phyloP scores from a whole-genome alignment of 2,888 invertebrate species.

The Escarpia spicata region DNA sequence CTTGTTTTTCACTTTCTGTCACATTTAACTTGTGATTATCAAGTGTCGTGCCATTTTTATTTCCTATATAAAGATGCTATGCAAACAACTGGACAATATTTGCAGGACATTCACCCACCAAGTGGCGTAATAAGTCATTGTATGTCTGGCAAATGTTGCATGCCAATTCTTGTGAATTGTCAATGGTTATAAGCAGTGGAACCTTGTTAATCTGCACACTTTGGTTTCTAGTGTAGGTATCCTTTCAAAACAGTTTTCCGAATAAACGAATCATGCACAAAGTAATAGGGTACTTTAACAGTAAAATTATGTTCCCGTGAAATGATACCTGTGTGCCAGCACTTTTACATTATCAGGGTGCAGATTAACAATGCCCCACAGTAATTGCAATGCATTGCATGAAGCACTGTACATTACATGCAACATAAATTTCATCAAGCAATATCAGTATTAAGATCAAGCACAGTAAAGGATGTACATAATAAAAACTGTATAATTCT shows the following conservation, averaged over 20 bases:
- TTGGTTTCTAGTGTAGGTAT: no score
- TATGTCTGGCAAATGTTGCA: not conserved
- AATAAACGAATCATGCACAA: no score
- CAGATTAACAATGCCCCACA: no score
- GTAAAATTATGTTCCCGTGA: no score
- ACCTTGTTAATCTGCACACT: not conserved
- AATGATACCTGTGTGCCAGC: no score
- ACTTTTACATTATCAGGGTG: no score
- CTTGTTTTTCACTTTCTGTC: not conserved
- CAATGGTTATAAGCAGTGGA: no score
- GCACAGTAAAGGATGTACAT: not conserved
- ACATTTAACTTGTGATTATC: not conserved
- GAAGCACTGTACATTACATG: not conserved
- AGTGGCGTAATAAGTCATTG: not conserved
- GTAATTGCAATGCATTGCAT: not conserved
- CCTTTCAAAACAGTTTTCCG: no score
- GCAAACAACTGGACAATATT: not conserved
- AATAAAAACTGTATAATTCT: not conserved
- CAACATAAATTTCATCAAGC: not conserved
- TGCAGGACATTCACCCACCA: not conserved
- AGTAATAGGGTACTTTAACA: no score
- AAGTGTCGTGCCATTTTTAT: not conserved
- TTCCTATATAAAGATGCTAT: not conserved
- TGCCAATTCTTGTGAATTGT: not conserved
- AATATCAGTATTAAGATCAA: not conserved